These are phyloP conservation scores for Drosophila kuntzei DNA, from an alignment of 2,888 invertebrate genomes.

Conservation along the genomic window DNA sequence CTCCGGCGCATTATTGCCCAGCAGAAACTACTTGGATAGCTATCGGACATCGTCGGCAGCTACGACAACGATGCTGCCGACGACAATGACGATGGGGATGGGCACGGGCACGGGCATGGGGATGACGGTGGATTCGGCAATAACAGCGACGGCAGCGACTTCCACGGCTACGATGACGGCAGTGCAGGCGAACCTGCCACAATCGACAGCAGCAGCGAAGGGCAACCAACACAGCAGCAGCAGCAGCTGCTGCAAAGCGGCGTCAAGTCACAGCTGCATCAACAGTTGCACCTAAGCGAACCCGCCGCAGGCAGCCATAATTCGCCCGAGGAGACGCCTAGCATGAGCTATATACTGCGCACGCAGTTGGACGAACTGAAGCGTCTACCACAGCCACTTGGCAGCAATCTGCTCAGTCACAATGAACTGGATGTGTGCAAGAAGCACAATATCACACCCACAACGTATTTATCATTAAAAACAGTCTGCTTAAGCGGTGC, in stretches of 20 bases:
- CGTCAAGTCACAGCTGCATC: slow-evolving; percentile 45
- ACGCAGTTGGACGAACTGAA: slow-evolving; percentile 83
- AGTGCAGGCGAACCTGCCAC: slow-evolving; percentile 70
- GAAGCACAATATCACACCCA: slow-evolving; percentile 92
- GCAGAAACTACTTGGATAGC: slow-evolving; percentile 86
- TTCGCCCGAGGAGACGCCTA: slow-evolving; percentile 47
- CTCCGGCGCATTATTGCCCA: slow-evolving; percentile 86
- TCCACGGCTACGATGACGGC: slow-evolving; percentile 77
- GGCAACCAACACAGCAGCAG: slow-evolving; percentile 74
- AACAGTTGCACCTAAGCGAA: slow-evolving; percentile 71
- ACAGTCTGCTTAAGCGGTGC: slow-evolving; percentile 89
- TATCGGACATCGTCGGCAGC: slow-evolving; percentile 86
- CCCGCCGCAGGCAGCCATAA: slow-evolving; percentile 53
- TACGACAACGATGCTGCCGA: slow-evolving; percentile 86
- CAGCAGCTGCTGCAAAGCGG: slow-evolving; percentile 67
- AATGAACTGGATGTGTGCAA: slow-evolving; percentile 91
- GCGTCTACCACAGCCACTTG: slow-evolving; percentile 81
- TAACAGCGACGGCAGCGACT: slow-evolving; percentile 75
- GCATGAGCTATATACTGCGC: slow-evolving; percentile 87
- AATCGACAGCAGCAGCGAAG: slow-evolving; percentile 70
- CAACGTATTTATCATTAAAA: slow-evolving; percentile 95
- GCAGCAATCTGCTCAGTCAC: slow-evolving; percentile 88
- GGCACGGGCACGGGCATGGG: slow-evolving; percentile 66
- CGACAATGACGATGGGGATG: slow-evolving; percentile 84
- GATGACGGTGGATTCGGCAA: slow-evolving; percentile 72